Conservation (phyloP, 2,888 invertebrate species). For the Anoncus sp. region DNA sequence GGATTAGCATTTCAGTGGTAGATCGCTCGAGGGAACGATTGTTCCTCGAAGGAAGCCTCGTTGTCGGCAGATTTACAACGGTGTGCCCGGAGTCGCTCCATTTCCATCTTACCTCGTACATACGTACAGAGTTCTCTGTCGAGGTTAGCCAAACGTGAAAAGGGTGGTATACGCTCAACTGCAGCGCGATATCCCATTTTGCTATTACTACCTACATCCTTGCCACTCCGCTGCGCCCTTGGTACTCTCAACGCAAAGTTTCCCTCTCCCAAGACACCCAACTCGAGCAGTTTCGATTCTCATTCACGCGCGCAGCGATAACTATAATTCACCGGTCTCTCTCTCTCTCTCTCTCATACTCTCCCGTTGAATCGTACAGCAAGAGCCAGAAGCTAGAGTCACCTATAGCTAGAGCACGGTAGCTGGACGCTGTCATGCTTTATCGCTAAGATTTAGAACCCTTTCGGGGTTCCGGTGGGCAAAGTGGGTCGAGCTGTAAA, state of each 20-base stretch:
- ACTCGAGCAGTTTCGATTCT: constrained; percentile 38
- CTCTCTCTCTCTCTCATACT: constrained; percentile 27
- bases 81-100: background rate
- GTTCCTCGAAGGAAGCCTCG: constrained; percentile 37
- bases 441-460: constrained; percentile 60
- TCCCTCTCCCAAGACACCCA: constrained; percentile 19
- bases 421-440: constrained; percentile 53
- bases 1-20: constrained; percentile 58
- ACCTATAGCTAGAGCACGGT: constrained; percentile 22
- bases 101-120: constrained; percentile 25
- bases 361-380: too few species aligned
- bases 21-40: constrained; percentile 45
- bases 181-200: background rate
- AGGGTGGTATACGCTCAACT: constrained; percentile 22
- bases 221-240: constrained; percentile 9
- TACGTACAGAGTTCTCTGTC: constrained; percentile 2
- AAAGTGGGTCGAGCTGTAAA: constrained; percentile 54
- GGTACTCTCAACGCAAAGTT: constrained; percentile 27
- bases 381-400: constrained; percentile 20
- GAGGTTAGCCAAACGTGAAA: constrained; percentile 27
- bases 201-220: constrained; percentile 22
- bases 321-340: constrained; percentile 35
- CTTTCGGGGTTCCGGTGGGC: constrained; percentile 25
- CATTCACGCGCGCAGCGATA: constrained; percentile 36
- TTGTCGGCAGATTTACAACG: constrained; percentile 49